A percentile compares a stretch with the other conserved stretches of the same genome.
These are phyloP conservation scores for Crotalus helleri DNA, from an alignment of 2,113 vertebrate species.

Conservation along the genomic window DNA sequence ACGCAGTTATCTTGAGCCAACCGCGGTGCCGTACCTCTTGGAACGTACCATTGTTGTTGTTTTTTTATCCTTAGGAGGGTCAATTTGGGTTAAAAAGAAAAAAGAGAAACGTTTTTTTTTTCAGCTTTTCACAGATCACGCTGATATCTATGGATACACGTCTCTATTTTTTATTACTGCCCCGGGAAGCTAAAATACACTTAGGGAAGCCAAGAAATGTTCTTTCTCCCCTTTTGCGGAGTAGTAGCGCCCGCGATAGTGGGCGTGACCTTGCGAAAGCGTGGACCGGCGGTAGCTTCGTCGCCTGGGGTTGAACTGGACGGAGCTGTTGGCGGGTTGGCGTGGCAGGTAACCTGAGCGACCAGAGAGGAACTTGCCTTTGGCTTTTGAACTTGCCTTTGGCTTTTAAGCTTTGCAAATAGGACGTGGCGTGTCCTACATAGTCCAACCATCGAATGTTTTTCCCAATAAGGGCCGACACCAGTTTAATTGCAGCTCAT, in stretches of 20 bases:
- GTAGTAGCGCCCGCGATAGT: background rate
- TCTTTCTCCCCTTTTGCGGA: accelerated
- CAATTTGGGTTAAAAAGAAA: accelerated
- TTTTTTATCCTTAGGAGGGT: background rate
- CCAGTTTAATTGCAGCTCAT: background rate
- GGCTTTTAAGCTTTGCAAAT: background rate
- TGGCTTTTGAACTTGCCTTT: background rate
- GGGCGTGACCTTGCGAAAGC: background rate
- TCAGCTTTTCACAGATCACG: background rate
- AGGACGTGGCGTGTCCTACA: background rate
- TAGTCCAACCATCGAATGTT: background rate
- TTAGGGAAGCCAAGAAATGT: background rate
- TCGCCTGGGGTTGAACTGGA: accelerated
- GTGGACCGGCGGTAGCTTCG: background rate
- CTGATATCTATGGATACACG: too few species aligned
- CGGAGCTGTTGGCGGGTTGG: accelerated
- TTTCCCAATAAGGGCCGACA: background rate
- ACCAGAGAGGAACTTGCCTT: background rate
- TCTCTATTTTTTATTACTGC: background rate
- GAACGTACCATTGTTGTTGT: conserved; percentile 4
- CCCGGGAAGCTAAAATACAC: background rate
- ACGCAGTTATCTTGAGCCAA: conserved; percentile 24
- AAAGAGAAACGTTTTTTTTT: background rate
- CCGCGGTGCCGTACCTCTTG: conserved; percentile 29
- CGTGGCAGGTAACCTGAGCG: background rate